phyloP scores from a whole-genome alignment of 1,140 invertebrate species.

The Tetramorium parvispinum region DNA sequence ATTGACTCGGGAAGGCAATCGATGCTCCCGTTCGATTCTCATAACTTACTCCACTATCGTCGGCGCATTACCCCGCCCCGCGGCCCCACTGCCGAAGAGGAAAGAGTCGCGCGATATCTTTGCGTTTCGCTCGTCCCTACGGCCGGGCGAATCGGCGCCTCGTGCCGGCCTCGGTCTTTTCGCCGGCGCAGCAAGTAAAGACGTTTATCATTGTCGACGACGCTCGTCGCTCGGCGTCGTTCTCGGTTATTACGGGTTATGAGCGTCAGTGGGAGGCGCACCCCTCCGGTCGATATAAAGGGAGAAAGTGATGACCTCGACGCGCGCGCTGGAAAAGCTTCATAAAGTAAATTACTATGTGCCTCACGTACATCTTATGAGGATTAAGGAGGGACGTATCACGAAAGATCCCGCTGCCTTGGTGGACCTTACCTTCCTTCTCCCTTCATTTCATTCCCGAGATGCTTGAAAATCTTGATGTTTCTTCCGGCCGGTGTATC shows the following conservation, averaged over 20 bases:
- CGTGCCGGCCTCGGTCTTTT: slow-evolving; percentile 22
- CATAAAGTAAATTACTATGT: slow-evolving; percentile 73
- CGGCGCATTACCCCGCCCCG: slow-evolving; percentile 35
- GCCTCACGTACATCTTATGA: slow-evolving; percentile 65
- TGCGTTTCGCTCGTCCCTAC: slow-evolving; percentile 40
- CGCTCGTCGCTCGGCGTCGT: slow-evolving; percentile 42
- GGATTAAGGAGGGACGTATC: slow-evolving; percentile 63
- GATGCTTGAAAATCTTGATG: slow-evolving; percentile 36
- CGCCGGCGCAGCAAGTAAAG: slow-evolving; percentile 62
- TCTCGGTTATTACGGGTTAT: slow-evolving; percentile 61
- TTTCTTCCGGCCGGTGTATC: background rate
- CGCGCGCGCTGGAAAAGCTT: slow-evolving; percentile 53
- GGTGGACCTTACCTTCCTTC: background rate
- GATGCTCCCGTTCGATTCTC: slow-evolving; percentile 45
- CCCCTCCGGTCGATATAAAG: slow-evolving; percentile 60
- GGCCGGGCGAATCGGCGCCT: background rate
- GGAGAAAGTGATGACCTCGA: slow-evolving; percentile 67
- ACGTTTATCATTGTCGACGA: slow-evolving; percentile 69
- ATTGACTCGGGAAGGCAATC: slow-evolving; percentile 22
- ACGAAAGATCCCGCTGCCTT: background rate
- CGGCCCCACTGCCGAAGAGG: background rate
- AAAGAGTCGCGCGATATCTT: slow-evolving; percentile 53
- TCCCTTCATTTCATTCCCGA: background rate
- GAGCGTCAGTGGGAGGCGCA: slow-evolving; percentile 25
- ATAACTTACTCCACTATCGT: slow-evolving; percentile 62